These are phyloP conservation scores for Pycnonotus jocosus DNA, from an alignment of 2,113 vertebrate genomes.

Conservation along the genomic window DNA sequence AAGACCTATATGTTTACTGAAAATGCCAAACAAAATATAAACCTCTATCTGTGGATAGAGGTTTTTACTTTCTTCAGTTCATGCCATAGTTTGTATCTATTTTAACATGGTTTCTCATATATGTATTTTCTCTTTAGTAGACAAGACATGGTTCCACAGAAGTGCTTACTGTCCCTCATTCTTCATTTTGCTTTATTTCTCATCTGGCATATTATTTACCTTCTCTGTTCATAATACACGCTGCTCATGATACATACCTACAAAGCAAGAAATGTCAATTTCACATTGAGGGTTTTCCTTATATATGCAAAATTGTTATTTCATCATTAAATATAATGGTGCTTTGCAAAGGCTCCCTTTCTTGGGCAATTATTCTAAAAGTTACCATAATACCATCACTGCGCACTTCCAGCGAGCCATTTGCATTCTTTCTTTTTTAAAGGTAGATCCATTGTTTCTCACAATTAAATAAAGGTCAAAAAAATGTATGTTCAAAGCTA, in stretches of 20 bases:
- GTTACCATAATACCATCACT: neutral
- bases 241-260: neutral
- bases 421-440: neutral
- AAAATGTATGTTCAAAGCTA: neutral
- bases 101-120: neutral
- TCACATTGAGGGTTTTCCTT: neutral
- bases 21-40: neutral
- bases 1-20: neutral
- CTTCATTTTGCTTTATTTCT: neutral
- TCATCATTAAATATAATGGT: neutral
- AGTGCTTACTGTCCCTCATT: neutral
- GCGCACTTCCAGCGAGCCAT: neutral
- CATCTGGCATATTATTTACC: neutral
- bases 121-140: neutral
- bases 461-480: slow-evolving; percentile 2
- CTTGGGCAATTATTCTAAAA: neutral
- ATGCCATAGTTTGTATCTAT: neutral
- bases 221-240: neutral
- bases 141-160: neutral
- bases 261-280: neutral
- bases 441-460: neutral
- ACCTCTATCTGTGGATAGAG: neutral
- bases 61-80: neutral
- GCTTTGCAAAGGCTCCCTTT: neutral
- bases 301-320: neutral